phyloP scores from a whole-genome alignment of 2,797 vertebrate genomes.

The Pagetopsis macropterus region DNA sequence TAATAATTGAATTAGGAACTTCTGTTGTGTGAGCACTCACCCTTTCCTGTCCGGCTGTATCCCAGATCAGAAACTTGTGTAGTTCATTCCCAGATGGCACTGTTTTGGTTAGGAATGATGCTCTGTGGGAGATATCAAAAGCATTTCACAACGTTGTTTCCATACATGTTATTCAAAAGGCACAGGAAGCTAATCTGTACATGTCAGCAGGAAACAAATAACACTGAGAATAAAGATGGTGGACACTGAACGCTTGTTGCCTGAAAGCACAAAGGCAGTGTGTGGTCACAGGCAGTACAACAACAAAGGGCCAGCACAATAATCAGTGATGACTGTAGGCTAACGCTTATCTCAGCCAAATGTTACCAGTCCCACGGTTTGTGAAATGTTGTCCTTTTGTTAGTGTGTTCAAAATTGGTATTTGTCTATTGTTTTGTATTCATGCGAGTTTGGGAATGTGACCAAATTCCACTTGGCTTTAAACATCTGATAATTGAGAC shows the following conservation, averaged over 20 bases:
- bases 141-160: constrained; percentile 36
- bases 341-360: not conserved
- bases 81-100: constrained; percentile 95
- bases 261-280: not conserved
- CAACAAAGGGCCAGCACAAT: not conserved
- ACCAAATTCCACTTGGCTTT: no score
- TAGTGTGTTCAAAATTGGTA: not conserved
- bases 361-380: not conserved
- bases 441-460: not conserved
- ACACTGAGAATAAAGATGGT: not conserved
- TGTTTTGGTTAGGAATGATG: constrained; percentile 98
- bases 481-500: not conserved
- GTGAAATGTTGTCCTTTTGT: constrained; percentile 2
- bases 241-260: not conserved
- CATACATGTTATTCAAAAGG: constrained; percentile 8
- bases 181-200: constrained; percentile 27
- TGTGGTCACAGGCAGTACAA: not conserved
- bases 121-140: constrained; percentile 82
- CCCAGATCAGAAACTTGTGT: constrained; percentile 99
- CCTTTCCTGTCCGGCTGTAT: constrained; percentile 97
- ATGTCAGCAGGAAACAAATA: constrained; percentile 34
- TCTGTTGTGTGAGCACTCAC: constrained; percentile 78
- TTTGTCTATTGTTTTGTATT: not conserved
- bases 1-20: not conserved
- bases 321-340: not conserved